Base-by-base conservation (phyloP, 1,140 invertebrate genomes). In the Pygmarrhopalites habei region DNA sequence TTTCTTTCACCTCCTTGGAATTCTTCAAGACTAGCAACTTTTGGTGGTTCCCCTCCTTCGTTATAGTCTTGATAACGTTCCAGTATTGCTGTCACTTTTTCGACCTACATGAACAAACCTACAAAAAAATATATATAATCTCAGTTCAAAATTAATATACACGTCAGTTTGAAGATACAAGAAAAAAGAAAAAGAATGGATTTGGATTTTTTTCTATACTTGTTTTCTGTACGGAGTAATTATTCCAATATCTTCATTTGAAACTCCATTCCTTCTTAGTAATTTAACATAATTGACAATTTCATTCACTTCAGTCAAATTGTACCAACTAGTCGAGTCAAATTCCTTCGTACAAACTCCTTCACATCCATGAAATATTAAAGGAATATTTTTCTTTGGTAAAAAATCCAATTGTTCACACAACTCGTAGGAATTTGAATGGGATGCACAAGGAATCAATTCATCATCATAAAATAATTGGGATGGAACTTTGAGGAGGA, bases 201-300 rank as follows among this genome's bases (percentile, higher is more conserved):
- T n/a, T n/a, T n/a, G n/a, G n/a, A n/a, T n/a, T n/a, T n/a, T n/a
- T n/a, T n/a, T n/a, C n/a, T n/a, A 25, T 75, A 90, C 90, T 81
- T 98, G 95, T 75, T 90, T 90, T 62, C 85, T 77, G 76, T 98
- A 98, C 0, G 94, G 93, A 7, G 92, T 89, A 58, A 98, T 90
- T 64, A 98, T 86, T 4, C 94, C 94, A 73, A 97, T 88, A 72
- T 94, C 85, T 52, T 84, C 77, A 51, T 81, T 74, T 2, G 67
- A 73, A 14, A 94, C 65, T 28, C 85, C 82, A 49, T 77, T 75
- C 51, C 83, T 82, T 72, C 84, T 88, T 1, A 92, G 72, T 52
- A 79, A 78, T 55, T 76, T 75, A 1, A 79, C 60, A 63, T 85
- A 85, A 39, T 79, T 73, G 62, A 82, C 79, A 5, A 89, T 80